Percentiles rank a stretch among this genome's conserved stretches.
Evolutionary conservation across 2,797 vertebrate species (phyloP).

Genomic region (Siniperca scherzeri): DNA sequence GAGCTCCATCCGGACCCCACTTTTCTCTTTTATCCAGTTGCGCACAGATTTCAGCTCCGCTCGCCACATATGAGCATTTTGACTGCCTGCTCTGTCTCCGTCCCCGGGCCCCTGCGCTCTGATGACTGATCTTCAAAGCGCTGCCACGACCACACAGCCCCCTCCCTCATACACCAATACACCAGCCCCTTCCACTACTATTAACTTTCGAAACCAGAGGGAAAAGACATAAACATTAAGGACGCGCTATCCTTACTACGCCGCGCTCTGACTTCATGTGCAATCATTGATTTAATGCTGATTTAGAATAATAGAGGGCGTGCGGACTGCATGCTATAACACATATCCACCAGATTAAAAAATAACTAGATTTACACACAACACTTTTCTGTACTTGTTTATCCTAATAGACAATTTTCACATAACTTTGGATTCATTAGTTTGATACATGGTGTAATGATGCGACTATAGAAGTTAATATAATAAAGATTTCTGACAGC

Average conservation of each 20-base stretch:
- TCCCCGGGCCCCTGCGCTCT: conserved; percentile 80
- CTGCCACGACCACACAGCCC: conserved; percentile 82
- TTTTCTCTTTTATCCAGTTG: conserved; percentile 74
- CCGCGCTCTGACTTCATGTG: conserved; percentile 37
- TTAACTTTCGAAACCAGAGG: conserved; percentile 77
- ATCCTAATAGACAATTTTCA: neutral
- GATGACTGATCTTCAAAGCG: conserved; percentile 89
- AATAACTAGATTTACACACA: neutral
- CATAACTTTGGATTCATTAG: conserved; percentile 2
- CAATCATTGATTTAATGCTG: conserved; percentile 54
- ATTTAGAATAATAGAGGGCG: conserved; percentile 25
- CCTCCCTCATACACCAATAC: conserved; percentile 56
- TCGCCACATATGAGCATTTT: conserved; percentile 77
- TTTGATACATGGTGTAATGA: too few species aligned
- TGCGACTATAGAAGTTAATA: neutral
- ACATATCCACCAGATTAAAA: neutral
- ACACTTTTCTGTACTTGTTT: neutral
- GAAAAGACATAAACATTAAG: conserved; percentile 74
- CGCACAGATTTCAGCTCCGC: conserved; percentile 71
- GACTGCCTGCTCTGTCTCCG: conserved; percentile 67
- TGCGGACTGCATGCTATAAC: neutral
- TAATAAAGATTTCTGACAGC: neutral
- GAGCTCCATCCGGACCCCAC: conserved; percentile 64
- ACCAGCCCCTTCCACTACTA: conserved; percentile 78
- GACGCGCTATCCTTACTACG: conserved; percentile 42